Conservation (phyloP, 2,113 vertebrate species). For the Telmatochromis sp. region DNA sequence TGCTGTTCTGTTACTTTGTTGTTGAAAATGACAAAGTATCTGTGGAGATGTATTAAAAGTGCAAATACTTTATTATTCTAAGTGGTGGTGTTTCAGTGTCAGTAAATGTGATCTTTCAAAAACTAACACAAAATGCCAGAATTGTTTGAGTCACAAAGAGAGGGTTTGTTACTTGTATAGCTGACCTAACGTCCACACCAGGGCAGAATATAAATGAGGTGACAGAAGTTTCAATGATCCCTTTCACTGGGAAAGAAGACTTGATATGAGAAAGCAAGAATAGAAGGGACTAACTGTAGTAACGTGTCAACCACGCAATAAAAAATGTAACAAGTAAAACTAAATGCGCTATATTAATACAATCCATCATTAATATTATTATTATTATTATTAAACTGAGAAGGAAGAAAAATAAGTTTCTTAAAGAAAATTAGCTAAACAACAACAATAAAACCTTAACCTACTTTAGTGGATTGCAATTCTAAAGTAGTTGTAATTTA, state of each 20-base stretch:
- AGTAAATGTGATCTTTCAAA: background rate
- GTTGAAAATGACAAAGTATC: constrained; percentile 34
- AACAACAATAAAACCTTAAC: background rate
- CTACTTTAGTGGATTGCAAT: background rate
- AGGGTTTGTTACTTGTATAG: background rate
- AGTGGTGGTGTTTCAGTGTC: background rate
- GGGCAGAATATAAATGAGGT: background rate
- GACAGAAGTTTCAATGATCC: background rate
- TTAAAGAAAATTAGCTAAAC: background rate
- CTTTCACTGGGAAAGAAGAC: background rate
- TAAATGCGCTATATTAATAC: fast-evolving
- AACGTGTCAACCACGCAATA: background rate
- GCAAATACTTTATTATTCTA: constrained; percentile 43
- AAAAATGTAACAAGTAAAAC: background rate
- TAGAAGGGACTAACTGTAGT: background rate
- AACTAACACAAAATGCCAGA: background rate
- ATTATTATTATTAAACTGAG: background rate
- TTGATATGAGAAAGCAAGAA: background rate
- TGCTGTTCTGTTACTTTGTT: constrained; percentile 22
- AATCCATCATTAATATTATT: fast-evolving
- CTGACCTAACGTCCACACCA: background rate
- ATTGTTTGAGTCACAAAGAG: background rate
- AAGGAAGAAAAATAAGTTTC: background rate
- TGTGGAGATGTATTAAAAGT: constrained; percentile 66
- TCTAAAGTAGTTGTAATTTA: background rate